Evolutionary conservation across 2,888 invertebrate species (phyloP).

Genomic region (Lysandra bellargus): DNA sequence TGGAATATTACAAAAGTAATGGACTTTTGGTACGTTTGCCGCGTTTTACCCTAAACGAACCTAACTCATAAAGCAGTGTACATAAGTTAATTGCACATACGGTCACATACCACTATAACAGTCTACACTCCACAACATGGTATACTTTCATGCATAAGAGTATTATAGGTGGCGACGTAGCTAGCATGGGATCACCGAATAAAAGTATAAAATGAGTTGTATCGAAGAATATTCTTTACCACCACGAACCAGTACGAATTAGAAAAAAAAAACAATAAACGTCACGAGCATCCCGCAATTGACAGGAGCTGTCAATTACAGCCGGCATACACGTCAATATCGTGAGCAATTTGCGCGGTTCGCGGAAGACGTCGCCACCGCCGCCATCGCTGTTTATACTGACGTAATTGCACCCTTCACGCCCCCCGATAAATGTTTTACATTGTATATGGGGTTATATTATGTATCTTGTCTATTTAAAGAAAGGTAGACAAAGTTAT

Average conservation of each 20-base stretch:
- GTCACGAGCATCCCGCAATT: conserved; percentile 13
- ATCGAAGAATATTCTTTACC: neutral
- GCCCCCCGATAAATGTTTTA: conserved; percentile 61
- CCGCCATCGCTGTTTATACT: conserved; percentile 59
- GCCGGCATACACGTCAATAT: conserved; percentile 52
- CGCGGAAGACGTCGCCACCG: conserved; percentile 61
- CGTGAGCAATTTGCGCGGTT: conserved; percentile 75
- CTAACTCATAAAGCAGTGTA: too few relatives aligned
- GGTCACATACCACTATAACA: too few relatives aligned
- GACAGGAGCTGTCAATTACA: conserved; percentile 19
- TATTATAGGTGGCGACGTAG: too few relatives aligned
- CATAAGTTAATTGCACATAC: too few relatives aligned
- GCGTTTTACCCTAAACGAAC: too few relatives aligned
- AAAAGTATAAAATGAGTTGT: too few relatives aligned
- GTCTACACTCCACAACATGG: too few relatives aligned
- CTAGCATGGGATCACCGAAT: too few relatives aligned
- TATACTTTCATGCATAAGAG: too few relatives aligned
- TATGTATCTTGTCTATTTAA: conserved; percentile 35
- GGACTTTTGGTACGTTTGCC: too few relatives aligned
- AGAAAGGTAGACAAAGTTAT: neutral
- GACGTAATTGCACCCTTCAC: conserved; percentile 68
- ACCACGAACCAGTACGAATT: neutral
- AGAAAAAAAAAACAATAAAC: neutral
- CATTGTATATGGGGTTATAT: conserved; percentile 44
- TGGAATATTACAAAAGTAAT: too few relatives aligned